Base-by-base conservation (phyloP, 2,113 vertebrate species). In the Lutjanus erythropterus region DNA sequence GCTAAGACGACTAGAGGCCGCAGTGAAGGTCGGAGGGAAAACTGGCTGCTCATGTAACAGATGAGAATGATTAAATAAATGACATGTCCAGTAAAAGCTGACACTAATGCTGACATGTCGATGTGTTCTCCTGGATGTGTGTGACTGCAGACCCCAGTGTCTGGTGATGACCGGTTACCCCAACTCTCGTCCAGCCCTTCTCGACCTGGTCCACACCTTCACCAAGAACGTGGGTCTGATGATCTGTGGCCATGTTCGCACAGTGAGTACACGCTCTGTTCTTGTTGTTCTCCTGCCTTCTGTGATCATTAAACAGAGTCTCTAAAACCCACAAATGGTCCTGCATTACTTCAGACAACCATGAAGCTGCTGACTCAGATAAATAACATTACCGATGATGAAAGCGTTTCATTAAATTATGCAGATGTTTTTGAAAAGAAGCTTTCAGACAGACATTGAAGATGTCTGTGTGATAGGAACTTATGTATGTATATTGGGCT, bases 191-290 rank as follows among this genome's bases (percentile, higher is more conserved):
- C 98, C 98, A 37, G 98, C 98, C 71, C 95, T 99, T 25, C 96
- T 99, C 58, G 95, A 99, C 88, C 94, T 99, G 84, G 97, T 99
- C 53, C 96, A 99, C 71, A 96, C 95, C 84, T 99, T 99, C 84
- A 99, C 98, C 35, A 99, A 99, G 93, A 99, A 99, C 4, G 97
- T 99, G 44, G 98, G 98, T 66, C 94, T 99, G 84, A 97, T 98
- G 97, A 96, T 99, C 87, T 99, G 98, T 62, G 97, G 98, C 9
- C 98, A 99, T 2, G 90, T 99, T 37, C 97, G 97, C 75, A 96
- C 93, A 93, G 98, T 99, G 94, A 96, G 96, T 87, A 25, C 0
- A 55, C 1, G 18, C 52, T 18, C 31, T n/a, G 5, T 19, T 50
- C 21, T 31, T 42, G 44, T 31, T 72, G 5, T 64, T 58, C 5